Percentiles rank a stretch among this genome's conserved stretches.
Conservation (phyloP, 1,140 invertebrate species). For the Cyclargus thomasi region DNA sequence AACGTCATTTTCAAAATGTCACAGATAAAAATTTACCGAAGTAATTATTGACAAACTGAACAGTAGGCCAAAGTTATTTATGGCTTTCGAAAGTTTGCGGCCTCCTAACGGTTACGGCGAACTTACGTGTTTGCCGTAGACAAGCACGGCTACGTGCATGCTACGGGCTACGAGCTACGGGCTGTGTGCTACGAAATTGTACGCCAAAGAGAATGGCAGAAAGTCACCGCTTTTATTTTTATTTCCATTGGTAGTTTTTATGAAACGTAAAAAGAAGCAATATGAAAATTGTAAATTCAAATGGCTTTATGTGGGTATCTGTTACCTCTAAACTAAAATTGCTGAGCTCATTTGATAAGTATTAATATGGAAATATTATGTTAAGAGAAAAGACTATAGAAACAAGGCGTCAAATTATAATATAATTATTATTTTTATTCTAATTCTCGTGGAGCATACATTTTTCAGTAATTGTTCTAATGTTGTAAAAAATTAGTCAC, state of each 20-base stretch:
- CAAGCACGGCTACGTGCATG: neutral
- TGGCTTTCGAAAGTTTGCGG: neutral
- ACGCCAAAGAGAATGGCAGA: conserved; percentile 11
- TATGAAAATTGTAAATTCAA: too few relatives aligned
- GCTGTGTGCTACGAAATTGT: neutral
- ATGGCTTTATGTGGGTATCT: too few relatives aligned
- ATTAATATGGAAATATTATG: too few relatives aligned
- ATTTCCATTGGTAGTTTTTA: too few relatives aligned
- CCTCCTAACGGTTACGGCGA: neutral
- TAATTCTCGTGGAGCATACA: too few relatives aligned
- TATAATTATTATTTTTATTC: too few relatives aligned
- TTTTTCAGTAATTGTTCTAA: too few relatives aligned
- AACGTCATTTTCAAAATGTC: neutral
- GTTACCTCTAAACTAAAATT: conserved; percentile 20
- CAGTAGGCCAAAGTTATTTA: conserved; percentile 3
- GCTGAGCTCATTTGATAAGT: too few relatives aligned
- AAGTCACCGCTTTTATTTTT: conserved; percentile 3
- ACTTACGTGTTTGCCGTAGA: neutral
- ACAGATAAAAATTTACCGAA: neutral
- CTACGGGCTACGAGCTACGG: neutral
- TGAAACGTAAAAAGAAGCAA: too few relatives aligned
- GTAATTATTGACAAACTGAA: neutral
- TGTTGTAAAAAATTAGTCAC: too few relatives aligned
- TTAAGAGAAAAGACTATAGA: too few relatives aligned
- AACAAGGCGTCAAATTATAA: too few relatives aligned